Percentiles rank a stretch among this genome's conserved stretches.
Evolutionary conservation across 2,797 vertebrate genomes (phyloP).

Genomic region (Chelmon rostratus): DNA sequence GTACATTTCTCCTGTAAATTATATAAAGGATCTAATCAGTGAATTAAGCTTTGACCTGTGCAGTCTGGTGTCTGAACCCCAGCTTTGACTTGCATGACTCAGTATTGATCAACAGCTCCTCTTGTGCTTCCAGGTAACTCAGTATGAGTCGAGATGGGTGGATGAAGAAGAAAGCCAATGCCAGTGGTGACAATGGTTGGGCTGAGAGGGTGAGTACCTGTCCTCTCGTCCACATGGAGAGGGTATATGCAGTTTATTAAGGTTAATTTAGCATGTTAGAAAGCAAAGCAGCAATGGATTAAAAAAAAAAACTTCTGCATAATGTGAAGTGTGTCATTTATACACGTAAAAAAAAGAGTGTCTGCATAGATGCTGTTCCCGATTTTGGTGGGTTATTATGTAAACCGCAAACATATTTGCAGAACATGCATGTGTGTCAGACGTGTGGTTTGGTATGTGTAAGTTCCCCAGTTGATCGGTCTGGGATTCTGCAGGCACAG

Average conservation of each 20-base stretch:
- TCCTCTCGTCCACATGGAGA: too few species aligned
- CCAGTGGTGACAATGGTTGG: conserved; percentile 92
- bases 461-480: not conserved
- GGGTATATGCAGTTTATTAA: too few species aligned
- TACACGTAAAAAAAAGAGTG: too few species aligned
- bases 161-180: conserved; percentile 90
- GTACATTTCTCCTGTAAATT: not conserved
- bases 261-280: too few species aligned
- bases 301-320: too few species aligned
- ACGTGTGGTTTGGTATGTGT: not conserved
- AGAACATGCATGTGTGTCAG: not conserved
- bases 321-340: not conserved
- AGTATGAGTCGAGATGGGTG: conserved; percentile 98
- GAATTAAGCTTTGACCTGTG: not conserved
- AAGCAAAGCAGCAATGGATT: too few species aligned
- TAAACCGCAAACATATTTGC: not conserved
- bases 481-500: not conserved
- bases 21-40: not conserved
- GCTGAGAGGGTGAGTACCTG: conserved; percentile 88
- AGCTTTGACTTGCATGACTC: not conserved
- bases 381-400: not conserved
- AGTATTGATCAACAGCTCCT: not conserved
- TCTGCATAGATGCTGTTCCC: too few species aligned
- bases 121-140: conserved; percentile 86
- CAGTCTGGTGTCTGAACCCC: not conserved